Conservation (phyloP, 2,113 vertebrate species). For the Seriola quinqueradiata region DNA sequence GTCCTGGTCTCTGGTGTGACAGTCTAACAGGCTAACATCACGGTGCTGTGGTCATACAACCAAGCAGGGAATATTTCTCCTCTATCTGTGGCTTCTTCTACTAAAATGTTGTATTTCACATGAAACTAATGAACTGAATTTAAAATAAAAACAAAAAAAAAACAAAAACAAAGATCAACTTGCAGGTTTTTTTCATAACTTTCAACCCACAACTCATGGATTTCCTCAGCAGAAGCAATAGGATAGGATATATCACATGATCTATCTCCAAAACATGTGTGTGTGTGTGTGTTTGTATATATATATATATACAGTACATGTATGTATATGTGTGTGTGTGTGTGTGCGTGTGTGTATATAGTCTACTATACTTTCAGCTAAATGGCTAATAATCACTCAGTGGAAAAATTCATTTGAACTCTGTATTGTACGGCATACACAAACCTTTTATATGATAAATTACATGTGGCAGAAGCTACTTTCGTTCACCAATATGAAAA, state of each 20-base stretch:
- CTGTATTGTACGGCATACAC: not conserved
- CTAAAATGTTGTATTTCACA: not conserved
- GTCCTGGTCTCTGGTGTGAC: not conserved
- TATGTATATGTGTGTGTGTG: too few species aligned
- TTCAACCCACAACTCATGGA: not conserved
- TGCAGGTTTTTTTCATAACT: too few species aligned
- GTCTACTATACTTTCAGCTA: not conserved
- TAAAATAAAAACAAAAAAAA: not conserved
- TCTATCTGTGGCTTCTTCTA: not conserved
- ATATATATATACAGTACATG: too few species aligned
- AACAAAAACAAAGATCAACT: too few species aligned
- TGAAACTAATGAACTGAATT: not conserved
- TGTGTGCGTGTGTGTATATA: too few species aligned
- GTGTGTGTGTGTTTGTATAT: too few species aligned
- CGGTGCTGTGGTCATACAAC: not conserved
- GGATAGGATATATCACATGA: too few species aligned
- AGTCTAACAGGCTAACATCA: not conserved
- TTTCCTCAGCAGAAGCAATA: not conserved
- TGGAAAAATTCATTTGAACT: not conserved
- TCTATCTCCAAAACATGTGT: too few species aligned
- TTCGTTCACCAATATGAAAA: constrained; percentile 47
- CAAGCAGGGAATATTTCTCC: not conserved
- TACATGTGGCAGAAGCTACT: constrained; percentile 42
- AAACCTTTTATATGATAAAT: constrained; percentile 19
- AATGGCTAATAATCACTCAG: not conserved